Base-by-base conservation (phyloP, 2,888 invertebrate genomes). In the Itoplectis maculator region DNA sequence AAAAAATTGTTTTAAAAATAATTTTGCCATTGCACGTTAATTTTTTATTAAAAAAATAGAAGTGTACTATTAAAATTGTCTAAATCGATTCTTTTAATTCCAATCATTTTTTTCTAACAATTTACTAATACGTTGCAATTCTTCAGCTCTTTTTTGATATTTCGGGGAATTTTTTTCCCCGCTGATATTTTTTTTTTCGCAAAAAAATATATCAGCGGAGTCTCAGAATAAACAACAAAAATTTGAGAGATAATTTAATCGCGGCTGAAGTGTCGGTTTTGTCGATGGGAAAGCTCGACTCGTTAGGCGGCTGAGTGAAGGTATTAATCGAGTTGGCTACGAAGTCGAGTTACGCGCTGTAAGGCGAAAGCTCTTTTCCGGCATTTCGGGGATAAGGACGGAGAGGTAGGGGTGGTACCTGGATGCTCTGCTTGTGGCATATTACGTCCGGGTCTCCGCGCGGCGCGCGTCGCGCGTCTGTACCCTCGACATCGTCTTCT, bases 401-500 rank as follows among this genome's bases (percentile, higher is more conserved):
- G n/a, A 29, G 29, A 47, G 66, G n/a, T 5, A 2, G 5, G 47
- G 47, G 47, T 5, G 4, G n/a, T 18, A n/a, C n/a, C n/a, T n/a
- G 18, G 8, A 11, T 11, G 54, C 9, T 54, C 45, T 68, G 54
- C 49, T 37, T 15, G 73, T 15, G 51, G 66, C 63, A 37, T 47
- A 75, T 75, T 75, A 65, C 63, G 56, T 51, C 59, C 72, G 80
- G 69, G 75, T 75, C 65, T 70, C 63, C 59, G 11, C 45, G 5
- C n/a, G n/a, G n/a, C n/a, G n/a, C n/a, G 29, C 15, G 63, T 69
- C 15, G 11, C 54, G 61, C 42, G 40, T 61, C 42, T 51, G 37
- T 79, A 51, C 47, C 47, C 65, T 75, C 69, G 80, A 70, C 47
- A 37, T 56, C 70, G 49, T 80, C 78, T 84, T 82, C 85, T 85